These are phyloP conservation scores for Anarrhichthys ocellatus DNA, from an alignment of 2,113 vertebrate species.

Conservation along the genomic window DNA sequence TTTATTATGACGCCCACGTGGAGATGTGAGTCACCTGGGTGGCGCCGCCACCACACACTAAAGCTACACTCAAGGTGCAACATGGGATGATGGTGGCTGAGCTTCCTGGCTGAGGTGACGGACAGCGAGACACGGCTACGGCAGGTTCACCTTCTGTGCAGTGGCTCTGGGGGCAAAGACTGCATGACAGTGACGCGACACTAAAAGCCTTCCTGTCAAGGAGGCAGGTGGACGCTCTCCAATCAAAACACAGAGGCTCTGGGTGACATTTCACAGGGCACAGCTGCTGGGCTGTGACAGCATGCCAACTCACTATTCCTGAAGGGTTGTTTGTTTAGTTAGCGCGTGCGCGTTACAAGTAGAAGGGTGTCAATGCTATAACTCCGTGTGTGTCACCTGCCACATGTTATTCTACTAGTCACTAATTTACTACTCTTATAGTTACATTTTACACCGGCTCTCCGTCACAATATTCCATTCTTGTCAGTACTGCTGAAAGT, in stretches of 20 bases:
- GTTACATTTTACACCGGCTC: constrained; percentile 53
- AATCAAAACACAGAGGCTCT: constrained; percentile 77
- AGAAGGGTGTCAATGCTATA: constrained; percentile 42
- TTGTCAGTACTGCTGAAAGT: constrained; percentile 11
- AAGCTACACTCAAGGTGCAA: constrained; percentile 57
- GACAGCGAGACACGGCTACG: constrained; percentile 68
- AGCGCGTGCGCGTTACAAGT: constrained; percentile 45
- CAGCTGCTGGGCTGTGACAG: constrained; percentile 82
- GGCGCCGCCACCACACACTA: constrained; percentile 66
- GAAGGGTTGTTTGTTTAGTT: constrained; percentile 80
- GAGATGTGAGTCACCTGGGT: constrained; percentile 76
- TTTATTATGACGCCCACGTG: constrained; percentile 76
- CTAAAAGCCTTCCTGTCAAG: constrained; percentile 79
- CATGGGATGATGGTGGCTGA: constrained; percentile 39
- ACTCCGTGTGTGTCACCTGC: neutral
- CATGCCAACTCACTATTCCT: constrained; percentile 81
- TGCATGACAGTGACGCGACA: constrained; percentile 84
- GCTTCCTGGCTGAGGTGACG: constrained; percentile 62
- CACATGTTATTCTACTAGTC: constrained; percentile 49
- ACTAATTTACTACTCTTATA: constrained; percentile 50
- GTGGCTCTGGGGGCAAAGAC: constrained; percentile 77
- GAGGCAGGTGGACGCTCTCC: constrained; percentile 78
- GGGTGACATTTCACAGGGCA: constrained; percentile 83
- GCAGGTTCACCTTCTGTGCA: constrained; percentile 78
- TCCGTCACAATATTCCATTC: constrained; percentile 12